phyloP scores from a whole-genome alignment of 2,797 vertebrate genomes.

The Phataginus tetradactyla region DNA sequence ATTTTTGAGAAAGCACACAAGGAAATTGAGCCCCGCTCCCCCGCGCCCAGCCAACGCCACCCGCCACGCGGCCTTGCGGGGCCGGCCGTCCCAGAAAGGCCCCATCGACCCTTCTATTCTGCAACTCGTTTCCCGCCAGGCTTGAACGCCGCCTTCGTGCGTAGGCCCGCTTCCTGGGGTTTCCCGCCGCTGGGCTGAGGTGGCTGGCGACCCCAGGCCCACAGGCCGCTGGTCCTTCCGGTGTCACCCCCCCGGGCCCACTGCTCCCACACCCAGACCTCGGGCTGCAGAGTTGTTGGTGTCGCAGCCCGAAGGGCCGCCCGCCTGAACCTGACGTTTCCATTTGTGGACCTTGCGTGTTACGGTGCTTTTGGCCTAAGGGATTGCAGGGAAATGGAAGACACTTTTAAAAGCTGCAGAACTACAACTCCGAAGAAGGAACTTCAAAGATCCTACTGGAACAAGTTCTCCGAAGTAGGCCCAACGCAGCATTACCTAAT shows the following conservation, averaged over 20 bases:
- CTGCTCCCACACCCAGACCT: background rate
- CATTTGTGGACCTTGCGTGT: background rate
- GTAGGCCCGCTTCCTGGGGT: background rate
- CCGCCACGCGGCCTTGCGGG: background rate
- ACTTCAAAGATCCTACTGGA: background rate
- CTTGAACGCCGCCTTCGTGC: background rate
- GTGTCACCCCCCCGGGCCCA: fast-evolving
- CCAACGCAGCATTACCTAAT: background rate
- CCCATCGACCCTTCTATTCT: background rate
- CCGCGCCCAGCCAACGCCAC: background rate
- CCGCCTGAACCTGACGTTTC: background rate
- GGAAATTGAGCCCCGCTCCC: background rate
- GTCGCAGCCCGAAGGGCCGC: background rate
- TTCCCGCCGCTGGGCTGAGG: background rate
- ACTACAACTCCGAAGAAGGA: background rate
- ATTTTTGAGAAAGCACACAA: background rate
- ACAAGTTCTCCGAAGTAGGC: background rate
- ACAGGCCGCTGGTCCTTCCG: background rate
- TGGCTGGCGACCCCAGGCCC: background rate
- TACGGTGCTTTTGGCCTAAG: background rate
- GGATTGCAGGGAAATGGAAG: background rate
- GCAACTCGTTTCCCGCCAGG: background rate
- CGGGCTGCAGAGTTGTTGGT: fast-evolving
- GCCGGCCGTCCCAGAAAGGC: background rate
- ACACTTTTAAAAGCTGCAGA: background rate